Base-by-base conservation (phyloP, 2,113 vertebrate species). In the Saguinus midas region DNA sequence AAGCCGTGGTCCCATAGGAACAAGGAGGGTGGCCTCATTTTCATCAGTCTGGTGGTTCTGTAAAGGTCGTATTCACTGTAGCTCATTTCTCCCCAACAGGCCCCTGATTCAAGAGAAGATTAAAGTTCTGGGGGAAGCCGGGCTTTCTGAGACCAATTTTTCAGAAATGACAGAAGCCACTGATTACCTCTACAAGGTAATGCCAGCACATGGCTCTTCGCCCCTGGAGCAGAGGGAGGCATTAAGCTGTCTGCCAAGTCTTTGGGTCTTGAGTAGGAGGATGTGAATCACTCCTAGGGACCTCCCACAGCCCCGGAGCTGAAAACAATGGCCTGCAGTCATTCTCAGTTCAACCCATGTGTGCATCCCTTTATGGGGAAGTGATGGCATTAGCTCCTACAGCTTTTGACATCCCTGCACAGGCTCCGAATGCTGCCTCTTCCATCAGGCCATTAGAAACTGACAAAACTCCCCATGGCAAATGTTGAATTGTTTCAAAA, bases 81-180 rank as follows among this genome's bases (percentile, higher is more conserved):
- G 72, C 45, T 97, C 92, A 8, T 98, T 87, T 97, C 50, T 98
- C 72, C 84, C 97, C 86, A 64, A 25, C 96, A 99, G 99, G 99
- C 99, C 99, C 37, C 98, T 99, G 98, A 99, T 99, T 98, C 99
- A 99, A 98, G 98, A 98, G 92, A 99, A 99, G 98, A 99, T 99
- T 98, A 99, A 99, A 96, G 98, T 99, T 79, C 97, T 99, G 97
- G 99, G 99, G 61, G 98, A 99, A 98, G 99, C 99, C 13, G 99
- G 99, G 40, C 98, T 99, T 96, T 99, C 99, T 0, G 99, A 99
- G 98, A 98, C 99, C 6, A 99, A 98, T 98, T 99, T 99, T 98
- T 99, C 99, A 0, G 98, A 99, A 97, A 99, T 99, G 35, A 99
- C 99, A 13, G 98, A 99, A 96, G 98, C 98, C 16, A 97, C 99